Evolutionary conservation across 2,797 vertebrate species (phyloP), one percentile per base, ranked within the genome.

Genomic region (Acanthurus tractus): DNA sequence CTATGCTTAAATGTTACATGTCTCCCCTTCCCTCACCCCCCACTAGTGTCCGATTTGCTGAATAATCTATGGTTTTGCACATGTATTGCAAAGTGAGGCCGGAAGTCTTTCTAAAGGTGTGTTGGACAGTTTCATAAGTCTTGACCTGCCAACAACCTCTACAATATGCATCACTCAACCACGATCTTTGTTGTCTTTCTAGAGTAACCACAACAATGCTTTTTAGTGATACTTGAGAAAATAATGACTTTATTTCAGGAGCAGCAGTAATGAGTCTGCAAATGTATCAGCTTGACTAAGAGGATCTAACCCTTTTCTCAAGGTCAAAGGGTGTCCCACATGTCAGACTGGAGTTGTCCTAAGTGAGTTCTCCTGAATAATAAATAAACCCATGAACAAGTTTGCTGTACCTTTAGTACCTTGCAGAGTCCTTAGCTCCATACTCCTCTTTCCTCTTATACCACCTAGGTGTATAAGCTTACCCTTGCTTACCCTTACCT

Each of bases 1-100:
- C 96, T 95, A 97, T 98, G 96, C 96, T 97, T 96, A 96, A 97
- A 97, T 97, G 96, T 98, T 97, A 95, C 95, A 96, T 96, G 95
- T 97, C 78, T 79, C 71, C 96, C 95, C 95, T 95, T 93, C 94
- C 89, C 96, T 94, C 95, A 38, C 61, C 85, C 87, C 81, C 77
- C 78, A 92, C 84, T 97, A 96, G 96, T 97, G 96, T 97, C 96
- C 95, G 93, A 88, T 90, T 93, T 97, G 96, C 96, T 96, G 95
- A 97, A 96, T 96, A 94, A 96, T 97, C 94, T 95, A 96, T 93
- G 93, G 96, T 97, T 97, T 97, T 97, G 97, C 96, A 97, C 97
- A 97, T 96, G 95, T 97, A 96, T 95, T 97, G 96, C 96, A 93
- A 96, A 96, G 93, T 96, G 95, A 96, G 96, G 95, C 96, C 94